phyloP scores from a whole-genome alignment of 2,797 vertebrate genomes.

The Gallinago nigripennis region DNA sequence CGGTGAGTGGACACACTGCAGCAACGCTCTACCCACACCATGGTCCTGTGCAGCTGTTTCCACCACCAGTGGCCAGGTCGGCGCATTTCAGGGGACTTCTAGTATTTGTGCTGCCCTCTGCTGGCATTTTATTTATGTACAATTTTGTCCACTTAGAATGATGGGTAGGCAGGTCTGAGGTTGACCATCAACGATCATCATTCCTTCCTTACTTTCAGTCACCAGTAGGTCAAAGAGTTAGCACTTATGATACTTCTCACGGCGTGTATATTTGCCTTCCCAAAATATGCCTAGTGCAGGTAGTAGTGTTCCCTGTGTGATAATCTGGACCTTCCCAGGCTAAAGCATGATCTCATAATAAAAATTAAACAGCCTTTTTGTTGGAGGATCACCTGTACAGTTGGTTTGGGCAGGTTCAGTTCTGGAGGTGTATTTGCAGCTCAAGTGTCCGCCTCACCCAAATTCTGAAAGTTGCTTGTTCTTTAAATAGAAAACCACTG shows the following conservation, averaged over 20 bases:
- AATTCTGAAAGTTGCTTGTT: not conserved
- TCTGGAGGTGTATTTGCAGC: not conserved
- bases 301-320: not conserved
- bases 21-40: rapidly evolving
- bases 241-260: rapidly evolving
- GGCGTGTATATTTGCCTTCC: not conserved
- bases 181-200: rapidly evolving
- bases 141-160: not conserved
- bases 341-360: rapidly evolving
- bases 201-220: rapidly evolving
- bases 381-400: rapidly evolving
- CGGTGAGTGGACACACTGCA: rapidly evolving
- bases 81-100: not conserved
- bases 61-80: rapidly evolving
- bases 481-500: not conserved
- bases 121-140: not conserved
- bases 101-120: constrained; percentile 49
- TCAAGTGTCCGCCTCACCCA: rapidly evolving
- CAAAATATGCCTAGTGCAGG: rapidly evolving
- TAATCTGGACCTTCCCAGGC: not conserved
- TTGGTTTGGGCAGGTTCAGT: not conserved
- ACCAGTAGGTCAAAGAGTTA: too few species aligned
- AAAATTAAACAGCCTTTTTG: not conserved
- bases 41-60: not conserved
- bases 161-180: not conserved